Evolutionary conservation across 2,888 invertebrate genomes (phyloP).

Genomic region (Craniophora ligustri): DNA sequence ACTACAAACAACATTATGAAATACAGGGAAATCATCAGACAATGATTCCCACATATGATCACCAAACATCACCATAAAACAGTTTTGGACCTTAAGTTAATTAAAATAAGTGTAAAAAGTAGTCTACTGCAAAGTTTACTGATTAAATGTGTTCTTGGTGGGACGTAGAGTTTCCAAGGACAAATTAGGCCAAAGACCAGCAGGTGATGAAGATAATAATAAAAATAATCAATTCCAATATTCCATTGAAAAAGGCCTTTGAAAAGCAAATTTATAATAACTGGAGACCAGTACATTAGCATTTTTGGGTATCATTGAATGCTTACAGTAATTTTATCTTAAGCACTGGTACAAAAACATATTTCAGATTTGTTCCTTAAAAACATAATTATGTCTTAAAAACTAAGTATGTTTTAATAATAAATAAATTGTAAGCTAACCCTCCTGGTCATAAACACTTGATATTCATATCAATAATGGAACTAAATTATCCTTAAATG

Average conservation of each 20-base stretch:
- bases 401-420: constrained; percentile 13
- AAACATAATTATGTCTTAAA: constrained; percentile 7
- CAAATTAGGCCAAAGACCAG: constrained; percentile 1
- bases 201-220: too few relatives aligned
- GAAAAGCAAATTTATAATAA: too few relatives aligned
- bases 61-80: constrained; percentile 6
- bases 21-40: constrained; percentile 22
- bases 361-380: constrained; percentile 3
- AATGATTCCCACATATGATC: too few relatives aligned
- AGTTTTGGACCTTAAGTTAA: too few relatives aligned
- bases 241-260: too few relatives aligned
- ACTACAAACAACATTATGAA: neutral
- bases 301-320: too few relatives aligned
- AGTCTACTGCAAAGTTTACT: too few relatives aligned
- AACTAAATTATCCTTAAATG: neutral
- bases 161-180: constrained; percentile 25
- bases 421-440: constrained; percentile 34
- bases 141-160: too few relatives aligned
- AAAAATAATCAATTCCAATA: too few relatives aligned
- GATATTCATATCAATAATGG: constrained; percentile 1
- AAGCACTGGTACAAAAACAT: constrained; percentile 15
- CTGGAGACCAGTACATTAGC: too few relatives aligned
- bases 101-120: too few relatives aligned
- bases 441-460: constrained; percentile 11
- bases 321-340: constrained; percentile 37